phyloP scores from a whole-genome alignment of 64 coral and sea anemone genomes.

The Catalaphyllia jardinei region DNA sequence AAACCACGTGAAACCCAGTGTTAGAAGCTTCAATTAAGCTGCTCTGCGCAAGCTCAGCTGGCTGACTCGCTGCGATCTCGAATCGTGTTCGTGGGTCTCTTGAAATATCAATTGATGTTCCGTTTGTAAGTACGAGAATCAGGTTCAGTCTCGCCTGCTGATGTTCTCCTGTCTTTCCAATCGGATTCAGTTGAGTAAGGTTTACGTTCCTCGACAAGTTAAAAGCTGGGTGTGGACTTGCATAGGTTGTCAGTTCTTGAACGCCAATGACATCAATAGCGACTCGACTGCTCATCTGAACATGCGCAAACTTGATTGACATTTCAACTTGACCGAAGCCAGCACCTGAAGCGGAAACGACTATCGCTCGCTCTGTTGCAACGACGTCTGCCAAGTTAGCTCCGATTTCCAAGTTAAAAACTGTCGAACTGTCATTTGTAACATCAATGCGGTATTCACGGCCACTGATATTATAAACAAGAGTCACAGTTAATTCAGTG shows the following conservation, averaged over 20 bases:
- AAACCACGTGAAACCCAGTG: conserved; percentile 4
- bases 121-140: conserved; percentile 37
- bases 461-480: conserved; percentile 44
- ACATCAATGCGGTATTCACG: conserved; percentile 25
- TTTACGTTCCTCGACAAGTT: conserved; percentile 9
- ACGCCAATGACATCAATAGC: conserved; percentile 35
- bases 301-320: conserved; percentile 30
- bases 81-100: neutral
- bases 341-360: conserved; percentile 15
- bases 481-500: conserved; percentile 19
- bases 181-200: conserved; percentile 35
- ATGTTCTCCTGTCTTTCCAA: conserved; percentile 31
- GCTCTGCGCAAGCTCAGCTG: conserved; percentile 31
- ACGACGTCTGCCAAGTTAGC: neutral
- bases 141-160: conserved; percentile 17
- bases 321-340: conserved; percentile 25
- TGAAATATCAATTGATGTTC: conserved; percentile 35
- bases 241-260: conserved; percentile 1
- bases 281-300: neutral
- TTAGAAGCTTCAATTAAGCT: neutral
- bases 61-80: conserved; percentile 18
- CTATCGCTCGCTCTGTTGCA: neutral
- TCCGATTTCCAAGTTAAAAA: conserved; percentile 15
- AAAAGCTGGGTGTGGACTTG: conserved; percentile 47
- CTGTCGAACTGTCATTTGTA: conserved; percentile 21